Percentiles rank a stretch among this genome's conserved stretches.
Evolutionary conservation across 2,113 vertebrate species (phyloP).

Genomic region (Halichoeres trimaculatus): DNA sequence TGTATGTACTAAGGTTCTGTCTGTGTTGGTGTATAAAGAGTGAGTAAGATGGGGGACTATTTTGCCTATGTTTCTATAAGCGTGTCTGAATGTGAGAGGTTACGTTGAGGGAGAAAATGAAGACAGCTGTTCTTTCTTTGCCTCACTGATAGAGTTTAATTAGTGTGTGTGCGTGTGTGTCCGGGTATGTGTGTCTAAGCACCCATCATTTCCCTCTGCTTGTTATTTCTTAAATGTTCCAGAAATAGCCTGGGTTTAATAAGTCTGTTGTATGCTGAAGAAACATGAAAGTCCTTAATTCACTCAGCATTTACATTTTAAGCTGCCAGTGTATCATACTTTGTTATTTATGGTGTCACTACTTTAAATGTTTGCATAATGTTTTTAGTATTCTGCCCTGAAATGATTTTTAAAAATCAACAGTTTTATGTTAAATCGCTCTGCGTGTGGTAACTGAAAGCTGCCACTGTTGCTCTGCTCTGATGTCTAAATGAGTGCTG

Average conservation of each 20-base stretch:
- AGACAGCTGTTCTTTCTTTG: constrained; percentile 75
- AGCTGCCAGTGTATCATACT: too few species aligned
- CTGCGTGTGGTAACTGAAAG: constrained; percentile 6
- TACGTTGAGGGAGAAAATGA: constrained; percentile 58
- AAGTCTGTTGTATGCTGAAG: constrained; percentile 22
- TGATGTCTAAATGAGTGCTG: constrained; percentile 13
- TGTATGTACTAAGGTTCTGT: constrained; percentile 31
- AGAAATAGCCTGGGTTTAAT: constrained; percentile 62
- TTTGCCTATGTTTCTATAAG: constrained; percentile 35
- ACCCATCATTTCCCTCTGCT: constrained; percentile 46
- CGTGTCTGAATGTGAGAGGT: constrained; percentile 52
- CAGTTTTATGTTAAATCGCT: neutral
- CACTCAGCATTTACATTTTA: neutral
- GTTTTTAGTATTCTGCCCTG: neutral
- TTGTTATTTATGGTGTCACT: neutral
- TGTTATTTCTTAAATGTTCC: constrained; percentile 57
- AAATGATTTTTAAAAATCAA: neutral
- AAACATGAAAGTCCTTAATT: constrained; percentile 20
- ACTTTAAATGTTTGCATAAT: neutral
- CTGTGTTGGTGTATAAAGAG: constrained; percentile 40
- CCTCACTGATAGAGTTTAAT: constrained; percentile 78
- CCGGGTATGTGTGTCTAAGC: constrained; percentile 10
- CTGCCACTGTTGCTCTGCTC: constrained; percentile 8
- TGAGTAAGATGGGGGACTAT: constrained; percentile 13
- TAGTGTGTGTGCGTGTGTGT: constrained; percentile 44